Percentiles rank a stretch among this genome's conserved stretches.
These are phyloP conservation scores for Leptopterna dolabrata DNA, from an alignment of 2,888 invertebrate genomes.

Conservation along the genomic window DNA sequence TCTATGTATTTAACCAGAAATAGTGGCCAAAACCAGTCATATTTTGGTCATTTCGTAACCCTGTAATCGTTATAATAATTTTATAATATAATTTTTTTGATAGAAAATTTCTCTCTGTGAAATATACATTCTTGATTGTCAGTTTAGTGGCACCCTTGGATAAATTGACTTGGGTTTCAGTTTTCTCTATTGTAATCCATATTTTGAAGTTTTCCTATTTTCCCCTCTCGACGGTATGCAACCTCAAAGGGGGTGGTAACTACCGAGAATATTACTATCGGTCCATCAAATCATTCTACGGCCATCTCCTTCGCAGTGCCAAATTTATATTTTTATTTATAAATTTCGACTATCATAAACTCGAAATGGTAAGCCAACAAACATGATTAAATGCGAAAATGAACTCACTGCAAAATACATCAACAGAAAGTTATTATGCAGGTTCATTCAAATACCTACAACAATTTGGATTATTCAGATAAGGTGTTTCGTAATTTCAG, in stretches of 20 bases:
- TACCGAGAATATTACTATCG: too few species aligned
- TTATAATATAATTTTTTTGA: not conserved
- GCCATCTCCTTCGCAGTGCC: too few species aligned
- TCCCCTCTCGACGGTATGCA: not conserved
- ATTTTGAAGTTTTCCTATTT: not conserved
- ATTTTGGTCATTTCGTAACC: not conserved
- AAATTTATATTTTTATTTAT: too few species aligned
- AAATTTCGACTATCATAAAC: too few species aligned
- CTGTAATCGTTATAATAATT: not conserved
- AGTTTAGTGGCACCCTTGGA: slow-evolving; percentile 5
- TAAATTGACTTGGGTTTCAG: not conserved
- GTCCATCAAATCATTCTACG: too few species aligned
- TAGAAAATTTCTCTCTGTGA: not conserved
- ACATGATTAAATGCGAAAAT: too few species aligned
- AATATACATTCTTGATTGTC: slow-evolving; percentile 6
- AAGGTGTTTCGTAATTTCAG: too few species aligned
- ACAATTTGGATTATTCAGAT: too few species aligned
- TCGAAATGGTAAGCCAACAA: too few species aligned
- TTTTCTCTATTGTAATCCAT: not conserved
- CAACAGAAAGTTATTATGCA: too few species aligned
- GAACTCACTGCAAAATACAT: too few species aligned
- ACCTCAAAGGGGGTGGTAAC: not conserved
- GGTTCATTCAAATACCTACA: too few species aligned
- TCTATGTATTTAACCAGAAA: not conserved
- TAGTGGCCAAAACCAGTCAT: not conserved